Percentiles rank a stretch among this genome's conserved stretches.
Conservation (phyloP, 2,888 invertebrate genomes). For the Ophioninae sp. region DNA sequence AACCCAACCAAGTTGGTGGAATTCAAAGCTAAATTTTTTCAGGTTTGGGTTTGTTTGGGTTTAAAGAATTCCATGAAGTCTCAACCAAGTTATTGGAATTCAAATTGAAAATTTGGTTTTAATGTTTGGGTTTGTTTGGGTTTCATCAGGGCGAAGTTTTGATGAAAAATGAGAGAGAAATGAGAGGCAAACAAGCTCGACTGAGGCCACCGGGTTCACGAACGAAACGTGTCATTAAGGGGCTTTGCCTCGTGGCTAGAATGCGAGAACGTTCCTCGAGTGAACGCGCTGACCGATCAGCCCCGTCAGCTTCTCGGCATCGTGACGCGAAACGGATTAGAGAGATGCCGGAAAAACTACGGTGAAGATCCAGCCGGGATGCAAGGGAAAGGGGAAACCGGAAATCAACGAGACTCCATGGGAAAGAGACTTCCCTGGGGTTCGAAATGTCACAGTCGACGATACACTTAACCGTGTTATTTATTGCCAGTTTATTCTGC, state of each 20-base stretch:
- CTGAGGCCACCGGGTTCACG: constrained; percentile 70
- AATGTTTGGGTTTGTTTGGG: too few relatives aligned
- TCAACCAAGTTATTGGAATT: too few relatives aligned
- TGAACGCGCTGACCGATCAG: constrained; percentile 37
- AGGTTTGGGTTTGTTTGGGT: too few relatives aligned
- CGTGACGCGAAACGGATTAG: constrained; percentile 38
- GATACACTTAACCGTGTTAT: too few relatives aligned
- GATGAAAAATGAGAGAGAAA: background rate
- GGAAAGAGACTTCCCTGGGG: background rate
- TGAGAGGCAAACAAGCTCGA: constrained; percentile 16
- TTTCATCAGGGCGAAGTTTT: background rate
- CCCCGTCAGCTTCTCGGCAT: constrained; percentile 46
- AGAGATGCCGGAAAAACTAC: constrained; percentile 41
- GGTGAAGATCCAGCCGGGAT: constrained; percentile 40
- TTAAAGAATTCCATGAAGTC: too few relatives aligned
- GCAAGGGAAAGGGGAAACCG: constrained; percentile 5
- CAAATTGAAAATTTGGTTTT: too few relatives aligned
- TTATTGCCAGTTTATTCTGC: too few relatives aligned
- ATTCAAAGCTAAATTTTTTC: too few relatives aligned
- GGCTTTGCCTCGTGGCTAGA: constrained; percentile 61
- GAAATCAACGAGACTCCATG: background rate
- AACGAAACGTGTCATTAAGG: constrained; percentile 74
- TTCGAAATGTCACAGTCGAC: too few relatives aligned
- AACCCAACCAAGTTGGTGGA: constrained; percentile 60
- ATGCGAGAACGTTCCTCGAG: constrained; percentile 47